Evolutionary conservation across 2,113 vertebrate genomes (phyloP).

Genomic region (Stomatorhinus ivindoensis): DNA sequence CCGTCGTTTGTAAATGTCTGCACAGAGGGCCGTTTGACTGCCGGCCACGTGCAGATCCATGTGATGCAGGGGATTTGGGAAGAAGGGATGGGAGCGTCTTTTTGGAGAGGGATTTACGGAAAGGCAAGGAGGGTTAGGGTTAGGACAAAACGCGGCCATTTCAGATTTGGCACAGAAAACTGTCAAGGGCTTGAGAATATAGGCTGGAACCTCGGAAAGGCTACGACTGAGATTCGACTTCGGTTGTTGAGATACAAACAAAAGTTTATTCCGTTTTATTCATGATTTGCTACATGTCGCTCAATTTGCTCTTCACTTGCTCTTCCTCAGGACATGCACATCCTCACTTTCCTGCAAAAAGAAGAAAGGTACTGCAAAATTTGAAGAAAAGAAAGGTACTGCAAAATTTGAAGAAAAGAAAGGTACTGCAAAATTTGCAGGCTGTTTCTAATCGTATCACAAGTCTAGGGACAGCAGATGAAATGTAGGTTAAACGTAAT

Average conservation of each 20-base stretch:
- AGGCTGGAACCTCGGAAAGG: background rate
- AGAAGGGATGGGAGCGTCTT: background rate
- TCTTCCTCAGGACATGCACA: background rate
- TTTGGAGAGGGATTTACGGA: background rate
- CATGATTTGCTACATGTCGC: background rate
- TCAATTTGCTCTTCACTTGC: background rate
- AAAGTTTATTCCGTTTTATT: background rate
- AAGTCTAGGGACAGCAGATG: background rate
- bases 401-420: background rate
- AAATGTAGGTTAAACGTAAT: background rate
- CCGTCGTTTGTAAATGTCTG: background rate
- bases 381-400: no score
- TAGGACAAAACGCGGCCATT: background rate
- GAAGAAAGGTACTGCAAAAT: background rate
- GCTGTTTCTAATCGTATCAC: background rate
- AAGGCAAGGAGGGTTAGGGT: background rate
- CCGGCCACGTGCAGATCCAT: background rate
- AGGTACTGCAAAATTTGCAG: background rate
- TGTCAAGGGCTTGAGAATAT: background rate
- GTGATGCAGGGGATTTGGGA: background rate
- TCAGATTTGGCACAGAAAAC: background rate
- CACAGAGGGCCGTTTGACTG: background rate
- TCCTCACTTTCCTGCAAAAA: background rate
- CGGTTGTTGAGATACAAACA: background rate
- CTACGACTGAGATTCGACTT: background rate